phyloP scores from a whole-genome alignment of 2,797 vertebrate genomes.

The Channa striata region DNA sequence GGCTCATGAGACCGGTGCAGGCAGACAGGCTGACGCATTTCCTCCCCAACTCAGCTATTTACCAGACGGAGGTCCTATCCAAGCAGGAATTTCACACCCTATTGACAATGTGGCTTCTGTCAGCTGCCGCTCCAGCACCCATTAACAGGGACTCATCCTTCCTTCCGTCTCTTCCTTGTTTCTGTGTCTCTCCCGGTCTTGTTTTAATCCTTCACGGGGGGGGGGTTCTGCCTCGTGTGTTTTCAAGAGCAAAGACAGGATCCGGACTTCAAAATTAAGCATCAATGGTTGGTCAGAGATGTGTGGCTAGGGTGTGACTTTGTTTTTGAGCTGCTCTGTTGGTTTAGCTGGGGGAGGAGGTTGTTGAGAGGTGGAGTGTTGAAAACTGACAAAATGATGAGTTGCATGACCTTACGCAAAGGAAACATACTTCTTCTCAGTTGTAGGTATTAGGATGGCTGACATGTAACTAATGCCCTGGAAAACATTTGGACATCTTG shows the following conservation, averaged over 20 bases:
- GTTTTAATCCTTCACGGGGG: constrained; percentile 46
- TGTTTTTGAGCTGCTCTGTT: constrained; percentile 57
- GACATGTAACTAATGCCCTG: constrained; percentile 33
- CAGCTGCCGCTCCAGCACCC: constrained; percentile 75
- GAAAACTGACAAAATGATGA: constrained; percentile 51
- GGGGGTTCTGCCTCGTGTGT: constrained; percentile 46
- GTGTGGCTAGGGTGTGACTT: constrained; percentile 54
- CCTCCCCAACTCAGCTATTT: constrained; percentile 64
- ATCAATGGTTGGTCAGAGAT: constrained; percentile 45
- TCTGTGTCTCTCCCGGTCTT: constrained; percentile 36
- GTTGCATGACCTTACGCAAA: not conserved
- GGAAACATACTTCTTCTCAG: constrained; percentile 13
- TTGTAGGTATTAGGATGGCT: constrained; percentile 5
- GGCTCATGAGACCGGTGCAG: constrained; percentile 65
- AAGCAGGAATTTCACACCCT: constrained; percentile 84
- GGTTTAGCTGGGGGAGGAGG: constrained; percentile 45
- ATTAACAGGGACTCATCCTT: constrained; percentile 75
- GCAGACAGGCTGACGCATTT: constrained; percentile 78
- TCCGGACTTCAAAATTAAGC: constrained; percentile 40
- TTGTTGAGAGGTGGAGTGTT: constrained; percentile 37
- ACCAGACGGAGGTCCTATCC: constrained; percentile 77
- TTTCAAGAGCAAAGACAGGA: constrained; percentile 63
- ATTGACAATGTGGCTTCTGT: constrained; percentile 83
- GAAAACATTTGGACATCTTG: constrained; percentile 55
- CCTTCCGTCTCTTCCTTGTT: constrained; percentile 61